A percentile compares a stretch with the other conserved stretches of the same genome.
These are phyloP conservation scores for Pseudachorutes palmiensis DNA, from an alignment of 1,140 invertebrate genomes.

Conservation along the genomic window DNA sequence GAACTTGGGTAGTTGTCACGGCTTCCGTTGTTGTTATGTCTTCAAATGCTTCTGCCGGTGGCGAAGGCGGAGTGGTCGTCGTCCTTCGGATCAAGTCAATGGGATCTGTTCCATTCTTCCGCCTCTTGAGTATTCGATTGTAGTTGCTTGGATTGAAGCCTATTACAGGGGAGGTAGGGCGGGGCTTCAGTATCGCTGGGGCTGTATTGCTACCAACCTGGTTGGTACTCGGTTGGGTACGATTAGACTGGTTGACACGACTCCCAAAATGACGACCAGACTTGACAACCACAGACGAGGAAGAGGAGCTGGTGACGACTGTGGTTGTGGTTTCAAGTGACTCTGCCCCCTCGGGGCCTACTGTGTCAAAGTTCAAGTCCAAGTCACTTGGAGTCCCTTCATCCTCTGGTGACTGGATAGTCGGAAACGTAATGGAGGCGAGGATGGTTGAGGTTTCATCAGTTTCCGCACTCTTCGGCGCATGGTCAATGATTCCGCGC, in stretches of 20 bases:
- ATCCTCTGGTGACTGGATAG: neutral
- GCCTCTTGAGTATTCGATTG: conserved; percentile 27
- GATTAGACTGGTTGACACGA: too few relatives aligned
- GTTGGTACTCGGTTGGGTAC: neutral
- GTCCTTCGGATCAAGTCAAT: neutral
- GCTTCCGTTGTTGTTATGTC: too few relatives aligned
- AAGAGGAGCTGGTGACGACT: neutral
- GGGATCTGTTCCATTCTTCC: conserved; percentile 10
- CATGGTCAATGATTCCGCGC: neutral
- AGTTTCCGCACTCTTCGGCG: too few relatives aligned
- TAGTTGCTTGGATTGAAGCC: conserved; percentile 29
- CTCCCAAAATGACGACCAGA: conserved; percentile 3
- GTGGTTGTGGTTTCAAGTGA: neutral
- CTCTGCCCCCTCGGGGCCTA: neutral
- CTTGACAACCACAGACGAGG: neutral
- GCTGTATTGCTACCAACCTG: neutral
- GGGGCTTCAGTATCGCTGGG: conserved; percentile 23
- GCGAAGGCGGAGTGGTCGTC: neutral
- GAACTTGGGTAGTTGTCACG: neutral
- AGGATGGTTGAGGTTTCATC: too few relatives aligned
- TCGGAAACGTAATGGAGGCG: neutral
- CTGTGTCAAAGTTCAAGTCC: neutral
- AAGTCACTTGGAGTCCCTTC: neutral
- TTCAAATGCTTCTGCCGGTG: neutral
- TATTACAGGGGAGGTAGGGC: conserved; percentile 33